Conservation (phyloP, 2,113 vertebrate genomes). For the Eira barbara region DNA sequence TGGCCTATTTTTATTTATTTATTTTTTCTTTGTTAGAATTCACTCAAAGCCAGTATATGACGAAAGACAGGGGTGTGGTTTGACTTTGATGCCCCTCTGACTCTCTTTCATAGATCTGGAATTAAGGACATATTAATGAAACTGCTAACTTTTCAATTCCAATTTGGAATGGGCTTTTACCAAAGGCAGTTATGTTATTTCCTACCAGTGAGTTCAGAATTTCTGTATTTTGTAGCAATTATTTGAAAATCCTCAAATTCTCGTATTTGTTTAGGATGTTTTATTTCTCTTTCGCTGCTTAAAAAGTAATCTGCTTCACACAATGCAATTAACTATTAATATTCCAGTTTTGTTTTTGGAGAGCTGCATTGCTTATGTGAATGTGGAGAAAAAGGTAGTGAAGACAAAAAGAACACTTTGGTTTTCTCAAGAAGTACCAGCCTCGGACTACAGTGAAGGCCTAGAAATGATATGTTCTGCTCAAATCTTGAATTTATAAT, state of each 20-base stretch:
- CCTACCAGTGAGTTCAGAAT: not conserved
- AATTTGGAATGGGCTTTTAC: not conserved
- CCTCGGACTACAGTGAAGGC: not conserved
- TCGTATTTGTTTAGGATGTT: not conserved
- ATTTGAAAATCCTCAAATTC: not conserved
- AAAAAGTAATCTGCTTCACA: not conserved
- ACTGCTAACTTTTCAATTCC: not conserved
- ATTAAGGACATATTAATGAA: not conserved
- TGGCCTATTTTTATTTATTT: not conserved
- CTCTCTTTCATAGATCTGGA: not conserved
- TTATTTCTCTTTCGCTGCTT: not conserved
- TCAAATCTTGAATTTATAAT: not conserved
- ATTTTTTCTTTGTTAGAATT: not conserved
- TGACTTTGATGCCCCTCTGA: not conserved
- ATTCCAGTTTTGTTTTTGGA: not conserved
- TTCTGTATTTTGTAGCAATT: not conserved
- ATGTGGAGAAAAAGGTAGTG: not conserved
- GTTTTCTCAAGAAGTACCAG: not conserved
- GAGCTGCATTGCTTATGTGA: not conserved
- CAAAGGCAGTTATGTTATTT: not conserved
- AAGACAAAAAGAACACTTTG: not conserved
- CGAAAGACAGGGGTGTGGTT: not conserved
- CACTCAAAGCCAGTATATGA: not conserved
- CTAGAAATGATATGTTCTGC: not conserved
- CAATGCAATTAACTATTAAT: not conserved